Evolutionary conservation across 2,888 invertebrate genomes (phyloP).

Genomic region (Andrena praecox): DNA sequence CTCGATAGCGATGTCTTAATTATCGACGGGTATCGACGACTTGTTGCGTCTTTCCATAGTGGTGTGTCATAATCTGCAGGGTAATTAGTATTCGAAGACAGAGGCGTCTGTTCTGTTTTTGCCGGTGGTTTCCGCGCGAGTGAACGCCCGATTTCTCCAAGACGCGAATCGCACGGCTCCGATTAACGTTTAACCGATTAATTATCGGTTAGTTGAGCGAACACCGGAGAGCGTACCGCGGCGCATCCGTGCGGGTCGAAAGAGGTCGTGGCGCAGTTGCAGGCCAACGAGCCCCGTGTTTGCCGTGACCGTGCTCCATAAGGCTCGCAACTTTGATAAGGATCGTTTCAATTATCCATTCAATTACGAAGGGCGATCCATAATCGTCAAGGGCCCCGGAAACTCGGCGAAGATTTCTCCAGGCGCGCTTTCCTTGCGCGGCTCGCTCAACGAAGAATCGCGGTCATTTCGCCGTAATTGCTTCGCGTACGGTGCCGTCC

Average conservation of each 20-base stretch:
- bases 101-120: not conserved
- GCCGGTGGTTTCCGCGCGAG: not conserved
- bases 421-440: constrained; percentile 7
- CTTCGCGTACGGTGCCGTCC: constrained; percentile 13
- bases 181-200: constrained; percentile 70
- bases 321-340: constrained; percentile 76
- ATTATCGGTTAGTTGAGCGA: constrained; percentile 52
- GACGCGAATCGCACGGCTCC: constrained; percentile 31
- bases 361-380: constrained; percentile 75
- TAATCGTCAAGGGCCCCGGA: constrained; percentile 62
- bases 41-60: constrained; percentile 32
- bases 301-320: constrained; percentile 79
- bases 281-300: constrained; percentile 74
- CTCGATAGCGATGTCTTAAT: too few relatives aligned
- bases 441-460: not conserved
- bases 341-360: constrained; percentile 81
- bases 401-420: constrained; percentile 52
- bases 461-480: constrained; percentile 35
- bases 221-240: constrained; percentile 39
- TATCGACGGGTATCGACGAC: not conserved
- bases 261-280: constrained; percentile 43
- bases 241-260: constrained; percentile 53
- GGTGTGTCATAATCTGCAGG: constrained; percentile 9
- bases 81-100: not conserved
- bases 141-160: constrained; percentile 23